A percentile compares a stretch with the other conserved stretches of the same genome.
phyloP scores from a whole-genome alignment of 2,888 invertebrate genomes.

The Thymelicus sylvestris region DNA sequence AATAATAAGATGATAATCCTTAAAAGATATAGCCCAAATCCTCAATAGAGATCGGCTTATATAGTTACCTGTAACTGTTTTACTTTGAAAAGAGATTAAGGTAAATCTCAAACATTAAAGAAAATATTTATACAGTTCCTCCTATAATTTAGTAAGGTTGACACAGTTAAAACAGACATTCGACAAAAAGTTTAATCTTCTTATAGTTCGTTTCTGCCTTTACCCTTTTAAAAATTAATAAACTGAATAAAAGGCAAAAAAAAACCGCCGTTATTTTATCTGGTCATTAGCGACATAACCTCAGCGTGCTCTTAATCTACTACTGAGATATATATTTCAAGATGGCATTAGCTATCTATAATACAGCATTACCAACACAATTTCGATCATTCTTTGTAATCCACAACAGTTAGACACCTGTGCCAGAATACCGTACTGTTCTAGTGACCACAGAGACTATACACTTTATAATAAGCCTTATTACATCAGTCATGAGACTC shows the following conservation, averaged over 20 bases:
- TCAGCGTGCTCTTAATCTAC: neutral
- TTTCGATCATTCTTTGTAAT: constrained; percentile 36
- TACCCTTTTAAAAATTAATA: too few relatives aligned
- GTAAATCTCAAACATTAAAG: neutral
- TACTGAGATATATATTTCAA: constrained; percentile 12
- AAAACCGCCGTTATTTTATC: neutral
- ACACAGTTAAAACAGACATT: too few relatives aligned
- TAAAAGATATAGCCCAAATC: neutral
- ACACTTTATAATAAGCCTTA: constrained; percentile 36
- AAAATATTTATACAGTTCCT: too few relatives aligned
- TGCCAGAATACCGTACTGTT: constrained; percentile 44
- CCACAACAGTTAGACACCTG: constrained; percentile 45
- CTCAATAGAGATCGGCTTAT: neutral
- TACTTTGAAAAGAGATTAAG: neutral
- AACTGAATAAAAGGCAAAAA: neutral
- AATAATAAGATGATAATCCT: too few relatives aligned
- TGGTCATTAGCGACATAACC: neutral
- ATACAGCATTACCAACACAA: constrained; percentile 35
- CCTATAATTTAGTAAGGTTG: too few relatives aligned
- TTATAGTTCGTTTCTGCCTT: too few relatives aligned
- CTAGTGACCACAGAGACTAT: constrained; percentile 41
- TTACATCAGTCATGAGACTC: constrained; percentile 14
- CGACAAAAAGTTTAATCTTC: too few relatives aligned
- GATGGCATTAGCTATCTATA: constrained; percentile 18
- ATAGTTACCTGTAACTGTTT: neutral